Evolutionary conservation across 2,888 invertebrate species (phyloP).

Genomic region (Agrilus cyanescens): DNA sequence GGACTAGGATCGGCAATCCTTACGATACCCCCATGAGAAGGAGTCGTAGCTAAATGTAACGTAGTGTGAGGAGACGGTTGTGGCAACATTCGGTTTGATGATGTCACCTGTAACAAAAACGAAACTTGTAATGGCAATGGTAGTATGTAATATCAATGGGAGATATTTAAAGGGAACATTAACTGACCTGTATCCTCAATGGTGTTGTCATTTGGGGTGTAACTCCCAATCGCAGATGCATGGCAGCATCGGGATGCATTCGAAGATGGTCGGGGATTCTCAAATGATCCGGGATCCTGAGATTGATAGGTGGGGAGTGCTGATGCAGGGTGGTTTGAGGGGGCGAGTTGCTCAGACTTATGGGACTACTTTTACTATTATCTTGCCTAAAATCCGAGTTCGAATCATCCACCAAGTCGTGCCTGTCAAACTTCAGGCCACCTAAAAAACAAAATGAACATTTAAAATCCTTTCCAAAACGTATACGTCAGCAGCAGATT

Average conservation of each 20-base stretch:
- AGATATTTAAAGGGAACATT: no score
- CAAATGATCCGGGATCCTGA: conserved; percentile 25
- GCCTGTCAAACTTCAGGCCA: no score
- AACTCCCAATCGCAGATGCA: conserved; percentile 28
- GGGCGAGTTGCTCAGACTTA: conserved; percentile 20
- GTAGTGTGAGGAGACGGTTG: conserved; percentile 24
- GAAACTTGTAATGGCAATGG: no score
- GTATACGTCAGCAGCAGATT: no score
- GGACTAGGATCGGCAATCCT: conserved; percentile 33
- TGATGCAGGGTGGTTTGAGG: conserved; percentile 21
- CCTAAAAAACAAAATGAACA: no score
- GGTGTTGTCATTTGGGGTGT: conserved; percentile 28
- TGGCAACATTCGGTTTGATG: conserved; percentile 23
- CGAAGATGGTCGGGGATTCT: conserved; percentile 14
- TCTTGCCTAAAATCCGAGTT: no score
- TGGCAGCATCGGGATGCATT: conserved; percentile 25
- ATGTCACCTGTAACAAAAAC: conserved; percentile 15
- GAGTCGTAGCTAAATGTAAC: conserved; percentile 20
- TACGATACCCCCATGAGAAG: conserved; percentile 28
- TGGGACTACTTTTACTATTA: conserved; percentile 22
- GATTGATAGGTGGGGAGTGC: conserved; percentile 32
- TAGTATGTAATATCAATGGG: no score
- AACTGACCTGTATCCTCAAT: conserved; percentile 28
- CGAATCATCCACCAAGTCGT: no score
- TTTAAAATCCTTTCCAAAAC: no score